These are phyloP conservation scores for Nanger granti DNA, from an alignment of 2,113 vertebrate species.

Conservation along the genomic window DNA sequence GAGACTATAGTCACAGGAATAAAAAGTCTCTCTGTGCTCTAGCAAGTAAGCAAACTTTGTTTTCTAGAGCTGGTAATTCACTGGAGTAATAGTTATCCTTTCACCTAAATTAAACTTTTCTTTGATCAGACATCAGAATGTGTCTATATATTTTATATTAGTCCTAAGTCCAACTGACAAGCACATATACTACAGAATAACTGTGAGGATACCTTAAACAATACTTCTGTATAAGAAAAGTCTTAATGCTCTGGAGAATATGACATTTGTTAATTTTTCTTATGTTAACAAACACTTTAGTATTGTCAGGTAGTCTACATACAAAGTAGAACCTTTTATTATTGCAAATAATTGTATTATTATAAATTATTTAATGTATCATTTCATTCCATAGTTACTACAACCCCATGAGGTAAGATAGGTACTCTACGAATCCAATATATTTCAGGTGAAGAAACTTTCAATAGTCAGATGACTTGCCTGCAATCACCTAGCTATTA, in stretches of 20 bases:
- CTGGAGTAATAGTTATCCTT: neutral
- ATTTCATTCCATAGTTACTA: conserved; percentile 13
- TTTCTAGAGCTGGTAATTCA: neutral
- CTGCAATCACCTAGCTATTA: neutral
- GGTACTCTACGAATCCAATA: neutral
- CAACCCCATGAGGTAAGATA: neutral
- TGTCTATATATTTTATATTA: neutral
- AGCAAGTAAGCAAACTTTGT: neutral
- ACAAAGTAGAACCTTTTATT: neutral
- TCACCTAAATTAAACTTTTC: conserved; percentile 23
- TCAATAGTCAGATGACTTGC: neutral
- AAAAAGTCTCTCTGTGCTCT: neutral
- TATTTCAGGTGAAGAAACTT: neutral
- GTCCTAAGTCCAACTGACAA: neutral
- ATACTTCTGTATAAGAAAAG: neutral
- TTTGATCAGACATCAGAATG: conserved; percentile 4
- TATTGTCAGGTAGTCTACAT: neutral
- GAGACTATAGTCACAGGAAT: neutral
- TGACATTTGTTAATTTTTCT: neutral
- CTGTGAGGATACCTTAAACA: neutral
- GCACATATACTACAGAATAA: neutral
- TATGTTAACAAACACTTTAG: conserved; percentile 23
- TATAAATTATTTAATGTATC: neutral
- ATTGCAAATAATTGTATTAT: neutral
- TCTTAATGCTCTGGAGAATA: neutral